Base-by-base conservation (phyloP, 2,797 vertebrate species). In the Bradypus variegatus region DNA sequence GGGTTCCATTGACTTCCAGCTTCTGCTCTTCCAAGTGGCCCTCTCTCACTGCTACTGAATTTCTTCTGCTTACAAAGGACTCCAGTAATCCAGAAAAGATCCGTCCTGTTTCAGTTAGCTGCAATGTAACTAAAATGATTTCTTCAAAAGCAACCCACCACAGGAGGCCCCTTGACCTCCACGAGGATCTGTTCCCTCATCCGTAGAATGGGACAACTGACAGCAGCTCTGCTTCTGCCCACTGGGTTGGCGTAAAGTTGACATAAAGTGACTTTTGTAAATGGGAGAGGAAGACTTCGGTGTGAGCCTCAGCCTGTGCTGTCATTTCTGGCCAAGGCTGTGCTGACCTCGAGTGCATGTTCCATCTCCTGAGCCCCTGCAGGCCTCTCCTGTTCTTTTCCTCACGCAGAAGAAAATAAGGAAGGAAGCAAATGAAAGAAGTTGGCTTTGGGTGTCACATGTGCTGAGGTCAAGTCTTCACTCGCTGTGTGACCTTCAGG, bases 281-380 rank as follows among this genome's bases (percentile, higher is more conserved):
- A 78, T 2, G 5, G 3, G 13, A 9, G 36, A 69, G 41, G 1
- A 13, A 55, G 25, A 0, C 76, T n/a, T 1, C 0, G 33, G 62
- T 50, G 36, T 13, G 16, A 62, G 41, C 8, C 16, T 23, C 31
- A 18, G 53, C 50, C 50, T 45, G 50, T 31, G 41, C 11, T 65
- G 7, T 18, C 45, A n/a, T 76, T 78, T 83, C 48, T 4, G 12
- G 64, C 27, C 9, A 2, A 86, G 62, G 12, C 8, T 23, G 3
- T 29, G 16, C 4, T 14, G 36, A 27, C 23, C 29, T 38, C 45
- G 21, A 83, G 2, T 19, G 53, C 50, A 38, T 10, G 2, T 5
- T 31, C 1, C 10, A 29, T 86, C 48, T 62, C 62, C 31, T 48
- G 41, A 6, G 45, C 16, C 50, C 11, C 25, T 41, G 41, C 13